Base-by-base conservation (phyloP, 2,888 invertebrate species). In the Arenicola marina region DNA sequence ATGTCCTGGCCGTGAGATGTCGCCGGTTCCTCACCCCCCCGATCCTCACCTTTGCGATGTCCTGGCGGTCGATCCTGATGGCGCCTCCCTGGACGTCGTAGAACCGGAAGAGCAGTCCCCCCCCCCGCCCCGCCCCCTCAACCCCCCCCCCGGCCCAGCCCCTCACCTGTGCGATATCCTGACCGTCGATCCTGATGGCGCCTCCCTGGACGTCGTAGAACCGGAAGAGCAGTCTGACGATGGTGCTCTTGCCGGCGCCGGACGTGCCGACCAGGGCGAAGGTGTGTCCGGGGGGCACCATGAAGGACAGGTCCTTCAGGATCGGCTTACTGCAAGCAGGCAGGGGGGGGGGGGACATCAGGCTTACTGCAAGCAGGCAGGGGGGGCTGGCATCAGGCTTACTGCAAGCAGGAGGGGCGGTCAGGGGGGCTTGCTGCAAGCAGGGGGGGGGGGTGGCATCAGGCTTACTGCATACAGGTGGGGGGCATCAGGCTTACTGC, bases 21-120 rank as follows among this genome's bases (percentile, higher is more conserved):
- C n/a, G n/a, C n/a, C n/a, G n/a, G n/a, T n/a, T n/a, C n/a, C n/a
- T n/a, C n/a, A n/a, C n/a, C n/a, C n/a, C n/a, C n/a, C n/a, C n/a
- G n/a, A n/a, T n/a, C n/a, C n/a, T 15, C 53, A 79, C 80, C 68
- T 73, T 61, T 18, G 73, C 60, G 21, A 84, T 77, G 66, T 84
- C 73, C 67, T 80, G 78, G 2, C 76, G 78, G 68, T 84, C 83
- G 57, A 84, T 74, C 1, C 73, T 59, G 38, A 84, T 81, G 31
- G 62, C 56, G 29, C 84, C 84, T 18, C 67, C 66, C 11, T 78
- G 68, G 0, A 80, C 70, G 66, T 86, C 84, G 71, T 85, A 85
- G 45, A 86, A 79, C 2, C 85, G 74, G 70, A 85, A 83, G 2
- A 86, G 73, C 18, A 85, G 75, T 7, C 84, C n/a, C n/a, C n/a